Conservation (phyloP, 2,888 invertebrate genomes). For the Diploptera punctata region DNA sequence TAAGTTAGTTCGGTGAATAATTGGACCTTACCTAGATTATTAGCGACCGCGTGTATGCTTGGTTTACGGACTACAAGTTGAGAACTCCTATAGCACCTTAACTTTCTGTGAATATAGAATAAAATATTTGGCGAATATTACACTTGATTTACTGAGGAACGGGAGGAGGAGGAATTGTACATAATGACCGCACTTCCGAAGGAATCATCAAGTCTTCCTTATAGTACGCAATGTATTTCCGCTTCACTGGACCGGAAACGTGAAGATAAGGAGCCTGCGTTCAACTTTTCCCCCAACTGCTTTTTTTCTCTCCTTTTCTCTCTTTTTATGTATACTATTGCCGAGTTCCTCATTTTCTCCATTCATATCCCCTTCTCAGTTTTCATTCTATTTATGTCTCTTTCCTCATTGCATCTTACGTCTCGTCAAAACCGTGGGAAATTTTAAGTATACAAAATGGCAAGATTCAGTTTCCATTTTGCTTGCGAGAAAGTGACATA, state of each 20-base stretch:
- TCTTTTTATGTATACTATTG: not conserved
- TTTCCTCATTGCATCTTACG: no score
- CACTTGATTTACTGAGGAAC: slow-evolving; percentile 10
- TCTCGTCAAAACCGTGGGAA: no score
- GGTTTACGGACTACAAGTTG: no score
- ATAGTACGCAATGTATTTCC: slow-evolving; percentile 54
- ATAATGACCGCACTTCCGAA: slow-evolving; percentile 40
- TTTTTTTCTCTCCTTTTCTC: not conserved
- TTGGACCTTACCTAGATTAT: no score
- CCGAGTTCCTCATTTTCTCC: not conserved
- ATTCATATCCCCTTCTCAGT: not conserved
- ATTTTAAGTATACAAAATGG: no score
- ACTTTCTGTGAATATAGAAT: not conserved
- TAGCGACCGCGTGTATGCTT: no score
- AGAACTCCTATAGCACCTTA: no score
- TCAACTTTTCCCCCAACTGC: slow-evolving; percentile 24
- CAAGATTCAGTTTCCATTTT: no score
- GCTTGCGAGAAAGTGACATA: no score
- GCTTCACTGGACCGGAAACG: slow-evolving; percentile 57
- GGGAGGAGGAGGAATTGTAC: slow-evolving; percentile 29
- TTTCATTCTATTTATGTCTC: not conserved
- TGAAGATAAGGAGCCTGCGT: slow-evolving; percentile 52
- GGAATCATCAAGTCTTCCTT: slow-evolving; percentile 45
- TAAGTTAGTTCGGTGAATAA: no score
- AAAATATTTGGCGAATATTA: slow-evolving; percentile 26